Evolutionary conservation across 2,888 invertebrate genomes (phyloP).

Genomic region (Leptopilina myrica): DNA sequence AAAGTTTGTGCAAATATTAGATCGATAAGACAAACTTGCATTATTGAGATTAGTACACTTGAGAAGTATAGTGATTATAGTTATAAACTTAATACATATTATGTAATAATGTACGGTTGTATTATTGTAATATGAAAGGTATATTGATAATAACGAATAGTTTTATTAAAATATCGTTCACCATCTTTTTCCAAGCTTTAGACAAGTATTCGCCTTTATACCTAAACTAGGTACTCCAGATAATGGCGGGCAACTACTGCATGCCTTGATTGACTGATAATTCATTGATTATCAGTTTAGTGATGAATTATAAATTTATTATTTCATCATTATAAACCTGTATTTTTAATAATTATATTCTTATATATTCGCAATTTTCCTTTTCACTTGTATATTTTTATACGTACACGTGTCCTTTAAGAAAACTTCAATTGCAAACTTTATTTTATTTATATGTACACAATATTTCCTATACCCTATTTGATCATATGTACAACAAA

Average conservation of each 20-base stretch:
- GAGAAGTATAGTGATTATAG: constrained; percentile 22
- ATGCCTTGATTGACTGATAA: constrained; percentile 6
- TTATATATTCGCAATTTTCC: too few species aligned
- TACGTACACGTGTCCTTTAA: too few species aligned
- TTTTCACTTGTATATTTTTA: too few species aligned
- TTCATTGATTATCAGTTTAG: not conserved
- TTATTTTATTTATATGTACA: too few species aligned
- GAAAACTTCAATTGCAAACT: too few species aligned
- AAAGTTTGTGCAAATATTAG: too few species aligned
- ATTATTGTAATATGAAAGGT: not conserved
- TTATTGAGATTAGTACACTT: too few species aligned
- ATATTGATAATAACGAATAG: not conserved
- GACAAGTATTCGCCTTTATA: constrained; percentile 12
- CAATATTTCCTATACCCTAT: not conserved
- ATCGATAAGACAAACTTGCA: too few species aligned
- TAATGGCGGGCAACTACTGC: not conserved
- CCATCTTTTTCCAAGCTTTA: constrained; percentile 4
- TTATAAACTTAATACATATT: constrained; percentile 26
- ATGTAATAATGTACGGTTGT: constrained; percentile 12
- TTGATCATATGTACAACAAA: not conserved
- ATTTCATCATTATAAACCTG: not conserved
- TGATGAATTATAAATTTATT: not conserved
- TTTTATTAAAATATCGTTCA: constrained; percentile 19
- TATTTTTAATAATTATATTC: not conserved
- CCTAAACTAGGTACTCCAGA: constrained; percentile 1